Percentiles rank a stretch among this genome's conserved stretches.
These are phyloP conservation scores for Xyrauchen texanus DNA, from an alignment of 2,113 vertebrate genomes.

Conservation along the genomic window DNA sequence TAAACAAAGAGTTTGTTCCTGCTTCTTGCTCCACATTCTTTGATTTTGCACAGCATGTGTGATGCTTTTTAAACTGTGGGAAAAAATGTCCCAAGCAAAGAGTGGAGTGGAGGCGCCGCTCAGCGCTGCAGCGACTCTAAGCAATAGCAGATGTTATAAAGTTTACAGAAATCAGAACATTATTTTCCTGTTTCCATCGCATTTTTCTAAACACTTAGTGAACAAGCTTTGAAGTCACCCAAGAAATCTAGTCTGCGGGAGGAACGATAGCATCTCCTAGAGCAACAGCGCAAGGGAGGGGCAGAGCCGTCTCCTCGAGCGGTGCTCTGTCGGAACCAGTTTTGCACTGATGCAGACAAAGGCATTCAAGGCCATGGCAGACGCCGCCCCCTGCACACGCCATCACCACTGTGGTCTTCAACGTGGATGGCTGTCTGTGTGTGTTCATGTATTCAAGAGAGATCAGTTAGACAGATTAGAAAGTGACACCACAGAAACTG, in stretches of 20 bases:
- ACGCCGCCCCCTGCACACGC: constrained; percentile 46
- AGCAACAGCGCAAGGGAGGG: constrained; percentile 64
- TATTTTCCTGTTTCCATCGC: constrained; percentile 99
- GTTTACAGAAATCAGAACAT: constrained; percentile 99
- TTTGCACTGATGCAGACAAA: constrained; percentile 41
- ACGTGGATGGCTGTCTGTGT: constrained; percentile 32
- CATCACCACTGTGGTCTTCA: constrained; percentile 45
- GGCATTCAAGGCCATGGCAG: constrained; percentile 34
- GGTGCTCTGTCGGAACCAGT: constrained; percentile 50
- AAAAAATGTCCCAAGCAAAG: constrained; percentile 63
- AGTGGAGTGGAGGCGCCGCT: constrained; percentile 73
- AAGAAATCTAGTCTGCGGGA: constrained; percentile 90
- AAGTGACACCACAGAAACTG: constrained; percentile 61
- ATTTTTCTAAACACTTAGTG: constrained; percentile 98
- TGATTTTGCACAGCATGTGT: constrained; percentile 56
- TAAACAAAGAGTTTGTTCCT: constrained; percentile 32
- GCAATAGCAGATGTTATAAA: constrained; percentile 98
- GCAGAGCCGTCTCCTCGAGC: constrained; percentile 33
- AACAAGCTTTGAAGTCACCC: constrained; percentile 97
- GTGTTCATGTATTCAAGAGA: constrained; percentile 19
- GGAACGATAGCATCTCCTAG: constrained; percentile 90
- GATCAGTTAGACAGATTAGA: constrained; percentile 61
- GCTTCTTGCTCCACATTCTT: constrained; percentile 41
- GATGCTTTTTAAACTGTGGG: constrained; percentile 70
- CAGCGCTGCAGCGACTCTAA: constrained; percentile 81